These are phyloP conservation scores for Aphyosemion australe DNA, from an alignment of 2,113 vertebrate genomes.

Conservation along the genomic window DNA sequence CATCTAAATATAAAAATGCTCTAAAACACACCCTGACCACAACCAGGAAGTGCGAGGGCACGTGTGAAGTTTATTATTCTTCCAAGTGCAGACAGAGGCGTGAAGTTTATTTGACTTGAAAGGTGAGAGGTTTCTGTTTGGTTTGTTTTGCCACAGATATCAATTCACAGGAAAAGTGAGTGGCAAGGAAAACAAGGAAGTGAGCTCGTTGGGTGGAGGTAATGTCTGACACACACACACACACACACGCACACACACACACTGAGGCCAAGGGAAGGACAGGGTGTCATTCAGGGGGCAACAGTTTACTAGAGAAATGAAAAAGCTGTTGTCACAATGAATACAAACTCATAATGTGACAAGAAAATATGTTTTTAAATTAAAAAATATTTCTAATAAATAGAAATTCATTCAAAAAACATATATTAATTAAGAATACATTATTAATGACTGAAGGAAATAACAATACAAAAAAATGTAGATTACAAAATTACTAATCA, in stretches of 20 bases:
- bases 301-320: neutral
- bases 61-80: constrained; percentile 61
- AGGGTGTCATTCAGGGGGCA: constrained; percentile 53
- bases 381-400: too few species aligned
- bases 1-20: neutral
- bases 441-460: too few species aligned
- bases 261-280: constrained; percentile 59
- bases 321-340: neutral
- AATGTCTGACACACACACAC: constrained; percentile 16
- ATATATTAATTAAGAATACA: too few species aligned
- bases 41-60: constrained; percentile 33
- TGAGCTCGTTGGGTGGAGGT: constrained; percentile 59
- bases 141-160: constrained; percentile 71
- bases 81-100: constrained; percentile 37
- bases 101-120: constrained; percentile 67
- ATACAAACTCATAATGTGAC: too few species aligned
- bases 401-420: too few species aligned
- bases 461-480: too few species aligned
- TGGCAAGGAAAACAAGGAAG: constrained; percentile 70
- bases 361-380: too few species aligned
- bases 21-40: neutral
- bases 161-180: constrained; percentile 65
- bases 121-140: constrained; percentile 70
- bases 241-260: constrained; percentile 14
- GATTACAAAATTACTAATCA: too few species aligned